Conservation (phyloP, 2,113 vertebrate genomes). For the Epinephelus cyanopodus region DNA sequence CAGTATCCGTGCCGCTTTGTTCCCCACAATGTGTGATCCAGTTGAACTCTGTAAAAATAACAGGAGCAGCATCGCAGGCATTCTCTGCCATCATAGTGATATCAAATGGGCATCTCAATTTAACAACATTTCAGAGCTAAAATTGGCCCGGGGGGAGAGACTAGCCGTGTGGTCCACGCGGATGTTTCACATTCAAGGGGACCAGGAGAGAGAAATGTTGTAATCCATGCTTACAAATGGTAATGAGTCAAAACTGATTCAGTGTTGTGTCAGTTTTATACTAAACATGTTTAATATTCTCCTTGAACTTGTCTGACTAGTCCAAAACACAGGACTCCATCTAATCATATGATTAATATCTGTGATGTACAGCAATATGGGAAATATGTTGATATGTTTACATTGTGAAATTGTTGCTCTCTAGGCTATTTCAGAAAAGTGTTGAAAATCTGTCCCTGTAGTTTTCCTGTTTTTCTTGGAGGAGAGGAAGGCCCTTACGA, state of each 20-base stretch:
- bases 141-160: conserved; percentile 65
- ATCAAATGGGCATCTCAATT: conserved; percentile 72
- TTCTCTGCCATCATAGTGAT: conserved; percentile 70
- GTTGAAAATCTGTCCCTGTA: conserved; percentile 59
- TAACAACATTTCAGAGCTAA: conserved; percentile 76
- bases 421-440: conserved; percentile 43
- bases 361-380: conserved; percentile 56
- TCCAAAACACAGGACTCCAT: conserved; percentile 10
- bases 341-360: conserved; percentile 60
- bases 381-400: conserved; percentile 70
- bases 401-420: conserved; percentile 58
- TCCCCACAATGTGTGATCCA: conserved; percentile 50
- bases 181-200: conserved; percentile 57
- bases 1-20: conserved; percentile 31
- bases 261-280: conserved; percentile 27
- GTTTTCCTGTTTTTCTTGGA: conserved; percentile 73
- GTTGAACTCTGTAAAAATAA: conserved; percentile 80
- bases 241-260: conserved; percentile 45
- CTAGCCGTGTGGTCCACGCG: conserved; percentile 34
- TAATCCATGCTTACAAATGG: conserved; percentile 35
- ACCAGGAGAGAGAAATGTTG: conserved; percentile 40
- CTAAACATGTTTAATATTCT: conserved; percentile 50
- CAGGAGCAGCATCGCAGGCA: conserved; percentile 67
- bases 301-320: conserved; percentile 24
- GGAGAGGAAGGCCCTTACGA: conserved; percentile 25